phyloP scores from a whole-genome alignment of 2,888 invertebrate species.

The Onchidella celtica region DNA sequence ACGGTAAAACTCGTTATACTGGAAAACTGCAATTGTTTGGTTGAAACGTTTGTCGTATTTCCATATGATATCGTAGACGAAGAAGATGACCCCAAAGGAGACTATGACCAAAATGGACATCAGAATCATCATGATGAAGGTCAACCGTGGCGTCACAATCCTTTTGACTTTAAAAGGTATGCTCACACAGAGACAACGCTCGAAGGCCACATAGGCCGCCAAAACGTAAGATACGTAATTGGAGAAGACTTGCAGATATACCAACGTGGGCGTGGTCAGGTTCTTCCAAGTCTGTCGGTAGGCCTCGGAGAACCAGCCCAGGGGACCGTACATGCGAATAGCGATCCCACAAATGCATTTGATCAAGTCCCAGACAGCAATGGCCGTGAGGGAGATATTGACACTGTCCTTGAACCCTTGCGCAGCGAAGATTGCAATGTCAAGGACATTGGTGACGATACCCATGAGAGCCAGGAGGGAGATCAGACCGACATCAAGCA shows the following conservation, averaged over 20 bases:
- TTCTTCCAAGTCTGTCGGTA: conserved; percentile 34
- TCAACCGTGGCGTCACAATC: conserved; percentile 17
- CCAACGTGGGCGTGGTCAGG: conserved; percentile 12
- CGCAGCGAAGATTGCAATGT: conserved; percentile 41
- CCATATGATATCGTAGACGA: conserved; percentile 27
- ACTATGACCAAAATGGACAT: conserved; percentile 16
- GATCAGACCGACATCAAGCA: conserved; percentile 69
- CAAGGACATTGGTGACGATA: conserved; percentile 20
- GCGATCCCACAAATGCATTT: conserved; percentile 20
- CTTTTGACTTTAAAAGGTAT: conserved; percentile 27
- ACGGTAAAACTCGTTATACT: background rate
- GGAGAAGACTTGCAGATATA: conserved; percentile 19
- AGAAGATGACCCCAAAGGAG: conserved; percentile 26
- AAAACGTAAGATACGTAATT: conserved; percentile 27
- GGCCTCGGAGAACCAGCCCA: background rate
- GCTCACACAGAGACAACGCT: conserved; percentile 29
- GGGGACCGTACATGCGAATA: conserved; percentile 16
- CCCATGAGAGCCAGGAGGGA: conserved; percentile 4
- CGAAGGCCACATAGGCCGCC: conserved; percentile 36
- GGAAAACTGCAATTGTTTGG: conserved; percentile 1
- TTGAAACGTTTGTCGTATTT: background rate
- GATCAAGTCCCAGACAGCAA: conserved; percentile 33
- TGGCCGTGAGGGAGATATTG: conserved; percentile 36
- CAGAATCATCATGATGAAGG: conserved; percentile 24
- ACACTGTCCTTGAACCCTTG: conserved; percentile 27